phyloP scores from a whole-genome alignment of 2,797 vertebrate genomes.

The Agapornis canus region DNA sequence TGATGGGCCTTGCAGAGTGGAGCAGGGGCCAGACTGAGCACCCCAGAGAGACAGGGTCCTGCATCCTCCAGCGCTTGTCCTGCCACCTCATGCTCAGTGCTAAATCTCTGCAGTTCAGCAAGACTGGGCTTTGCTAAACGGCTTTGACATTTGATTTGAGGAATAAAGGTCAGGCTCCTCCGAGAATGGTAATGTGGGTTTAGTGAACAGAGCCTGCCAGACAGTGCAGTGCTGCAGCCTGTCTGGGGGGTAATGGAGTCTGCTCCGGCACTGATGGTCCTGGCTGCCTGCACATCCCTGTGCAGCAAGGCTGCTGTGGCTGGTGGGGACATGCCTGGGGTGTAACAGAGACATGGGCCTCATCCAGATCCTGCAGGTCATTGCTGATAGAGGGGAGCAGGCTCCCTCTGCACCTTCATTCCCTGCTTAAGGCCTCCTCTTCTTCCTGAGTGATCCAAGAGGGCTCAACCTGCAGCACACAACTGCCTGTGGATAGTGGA shows the following conservation, averaged over 20 bases:
- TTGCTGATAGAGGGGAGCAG: neutral
- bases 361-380: neutral
- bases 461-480: neutral
- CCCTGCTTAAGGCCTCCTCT: neutral
- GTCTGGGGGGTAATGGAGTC: neutral
- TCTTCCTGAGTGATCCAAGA: neutral
- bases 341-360: accelerated
- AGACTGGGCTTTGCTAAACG: neutral
- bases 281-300: accelerated
- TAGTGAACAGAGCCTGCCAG: slow-evolving; percentile 13
- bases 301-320: accelerated
- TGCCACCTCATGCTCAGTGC: neutral
- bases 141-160: slow-evolving; percentile 47
- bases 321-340: neutral
- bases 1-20: accelerated
- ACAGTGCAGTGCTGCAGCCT: neutral
- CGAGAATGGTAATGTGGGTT: neutral
- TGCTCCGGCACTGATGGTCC: neutral
- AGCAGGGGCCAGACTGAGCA: neutral
- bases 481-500: neutral
- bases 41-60: accelerated
- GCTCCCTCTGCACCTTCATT: neutral
- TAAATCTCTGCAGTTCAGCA: neutral
- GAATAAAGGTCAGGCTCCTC: slow-evolving; percentile 40
- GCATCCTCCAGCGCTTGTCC: neutral